Evolutionary conservation across 2,888 invertebrate genomes (phyloP).

Genomic region (Lycophotia porphyrea): DNA sequence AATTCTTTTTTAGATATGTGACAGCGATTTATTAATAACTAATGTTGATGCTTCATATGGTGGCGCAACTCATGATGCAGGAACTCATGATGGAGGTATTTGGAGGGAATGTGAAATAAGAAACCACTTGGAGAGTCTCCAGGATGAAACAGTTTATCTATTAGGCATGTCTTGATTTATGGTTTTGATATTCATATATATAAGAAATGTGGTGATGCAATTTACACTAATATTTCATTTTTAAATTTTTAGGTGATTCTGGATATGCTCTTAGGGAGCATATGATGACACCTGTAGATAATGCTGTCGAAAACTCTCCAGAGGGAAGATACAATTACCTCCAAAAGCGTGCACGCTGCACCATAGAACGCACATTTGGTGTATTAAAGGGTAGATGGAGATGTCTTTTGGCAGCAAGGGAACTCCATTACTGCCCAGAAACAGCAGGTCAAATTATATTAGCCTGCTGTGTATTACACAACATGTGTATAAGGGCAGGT

Average conservation of each 20-base stretch:
- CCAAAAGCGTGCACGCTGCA: slow-evolving; percentile 12
- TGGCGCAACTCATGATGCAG: neutral
- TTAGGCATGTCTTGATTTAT: neutral
- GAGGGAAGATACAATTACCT: neutral
- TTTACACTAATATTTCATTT: neutral
- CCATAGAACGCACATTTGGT: slow-evolving; percentile 11
- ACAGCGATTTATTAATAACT: slow-evolving; percentile 3
- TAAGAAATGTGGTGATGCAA: no score
- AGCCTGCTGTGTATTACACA: slow-evolving; percentile 3
- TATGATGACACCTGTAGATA: slow-evolving; percentile 1
- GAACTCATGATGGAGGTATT: neutral
- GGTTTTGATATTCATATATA: neutral
- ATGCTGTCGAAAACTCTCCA: neutral
- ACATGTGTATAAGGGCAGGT: neutral
- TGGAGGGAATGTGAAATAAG: neutral
- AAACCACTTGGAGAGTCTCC: neutral
- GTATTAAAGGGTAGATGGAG: neutral
- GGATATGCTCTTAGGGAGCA: neutral
- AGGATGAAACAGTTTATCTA: neutral
- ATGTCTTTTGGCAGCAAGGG: slow-evolving; percentile 3
- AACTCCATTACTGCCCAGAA: slow-evolving; percentile 17
- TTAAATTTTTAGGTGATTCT: slow-evolving; percentile 15
- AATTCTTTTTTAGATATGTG: neutral
- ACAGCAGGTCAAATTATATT: slow-evolving; percentile 18
- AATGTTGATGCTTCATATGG: neutral